Conservation (phyloP, 2,888 invertebrate genomes). For the Invenusta paracnida region DNA sequence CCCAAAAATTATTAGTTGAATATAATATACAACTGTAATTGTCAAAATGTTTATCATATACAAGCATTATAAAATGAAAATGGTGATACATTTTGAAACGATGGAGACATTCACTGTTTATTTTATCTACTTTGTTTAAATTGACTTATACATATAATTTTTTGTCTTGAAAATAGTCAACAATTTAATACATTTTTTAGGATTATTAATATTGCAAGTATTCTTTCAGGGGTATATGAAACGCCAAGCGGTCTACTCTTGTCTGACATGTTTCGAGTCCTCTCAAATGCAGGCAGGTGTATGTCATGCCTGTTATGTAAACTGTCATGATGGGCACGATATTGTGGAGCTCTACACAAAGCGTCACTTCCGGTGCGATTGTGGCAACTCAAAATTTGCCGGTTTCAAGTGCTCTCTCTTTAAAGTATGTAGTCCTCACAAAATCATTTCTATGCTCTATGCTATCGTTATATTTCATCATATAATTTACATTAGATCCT, state of each 20-base stretch:
- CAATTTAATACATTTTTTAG: too few relatives aligned
- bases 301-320: conserved; percentile 86
- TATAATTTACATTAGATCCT: too few relatives aligned
- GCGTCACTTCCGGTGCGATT: conserved; percentile 85
- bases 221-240: conserved; percentile 31
- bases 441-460: background rate
- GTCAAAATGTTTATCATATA: too few relatives aligned
- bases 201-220: background rate
- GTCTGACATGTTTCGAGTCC: conserved; percentile 33
- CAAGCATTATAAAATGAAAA: too few relatives aligned
- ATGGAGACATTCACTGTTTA: too few relatives aligned
- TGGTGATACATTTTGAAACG: too few relatives aligned
- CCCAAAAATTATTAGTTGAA: too few relatives aligned
- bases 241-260: conserved; percentile 37
- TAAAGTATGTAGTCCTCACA: background rate
- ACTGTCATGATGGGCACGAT: conserved; percentile 92
- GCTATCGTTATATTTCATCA: too few relatives aligned
- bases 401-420: conserved; percentile 62
- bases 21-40: too few relatives aligned
- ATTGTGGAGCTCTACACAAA: conserved; percentile 92
- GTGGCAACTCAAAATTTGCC: conserved; percentile 68
- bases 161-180: too few relatives aligned
- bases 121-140: too few relatives aligned
- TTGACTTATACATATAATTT: too few relatives aligned
- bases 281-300: conserved; percentile 68